Evolutionary conservation across 2,888 invertebrate species (phyloP), one percentile per base, ranked within the genome.

Genomic region (Axea sp.): DNA sequence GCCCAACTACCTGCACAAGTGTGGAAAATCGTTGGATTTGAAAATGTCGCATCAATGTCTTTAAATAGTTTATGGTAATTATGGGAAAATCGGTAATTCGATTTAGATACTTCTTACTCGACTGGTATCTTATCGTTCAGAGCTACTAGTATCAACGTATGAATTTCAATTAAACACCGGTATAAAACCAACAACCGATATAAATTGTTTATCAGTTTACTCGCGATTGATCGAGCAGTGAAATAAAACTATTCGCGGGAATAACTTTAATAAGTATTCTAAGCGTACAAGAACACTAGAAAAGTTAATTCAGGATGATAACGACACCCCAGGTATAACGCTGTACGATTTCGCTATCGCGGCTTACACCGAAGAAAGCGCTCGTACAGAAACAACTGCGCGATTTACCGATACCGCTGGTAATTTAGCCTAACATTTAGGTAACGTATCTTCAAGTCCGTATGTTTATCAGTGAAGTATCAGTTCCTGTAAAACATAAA

Each of bases 251-350:
- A n/a, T n/a, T n/a, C n/a, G n/a, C n/a, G n/a, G n/a, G n/a, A n/a
- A n/a, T n/a, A n/a, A n/a, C n/a, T n/a, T n/a, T n/a, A n/a, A n/a
- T 24, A 22, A 30, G 9, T 17, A 24, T 14, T 41, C 37, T 11
- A 17, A 41, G 26, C 41, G 30, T 17, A 7, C 9, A 26, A 49
- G 62, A 51, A 51, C 62, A 51, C 51, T 64, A 33, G 51, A 51
- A 64, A 64, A 41, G 51, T 41, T 64, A 62, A 62, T 62, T 62
- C 24, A 9, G 5, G 8, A 7, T 30, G 49, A 49, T 49, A 62
- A 49, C 49, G 31, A 19, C 24, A 19, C 15, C 31, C 31, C 39
- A 15, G 31, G 62, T 49, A 24, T 19, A 31, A 15, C 39, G 45
- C 33, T n/a, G 24, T 60, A 37, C 37, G 37, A 37, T 37, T 28